Percentiles rank a stretch among this genome's conserved stretches.
These are phyloP conservation scores for Didymodactylos carnosus DNA, from an alignment of 2,888 invertebrate genomes.

Conservation along the genomic window DNA sequence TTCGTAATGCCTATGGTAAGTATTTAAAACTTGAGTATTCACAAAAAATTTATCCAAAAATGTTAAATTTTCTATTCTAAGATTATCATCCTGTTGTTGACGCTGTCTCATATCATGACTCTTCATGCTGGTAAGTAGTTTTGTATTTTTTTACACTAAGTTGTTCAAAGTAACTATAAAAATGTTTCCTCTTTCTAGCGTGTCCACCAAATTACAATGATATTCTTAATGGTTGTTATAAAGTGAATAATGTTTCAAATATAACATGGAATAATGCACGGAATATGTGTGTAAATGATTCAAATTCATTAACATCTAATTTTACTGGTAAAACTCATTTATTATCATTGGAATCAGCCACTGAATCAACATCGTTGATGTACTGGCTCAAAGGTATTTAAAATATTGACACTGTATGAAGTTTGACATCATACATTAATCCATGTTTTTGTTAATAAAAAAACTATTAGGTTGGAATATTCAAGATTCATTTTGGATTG, in stretches of 20 bases:
- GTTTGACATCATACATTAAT: neutral
- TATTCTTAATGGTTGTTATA: constrained; percentile 11
- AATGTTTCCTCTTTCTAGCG: no score
- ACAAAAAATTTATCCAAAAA: no score
- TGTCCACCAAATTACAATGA: constrained; percentile 3
- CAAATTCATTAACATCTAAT: neutral
- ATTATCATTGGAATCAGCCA: constrained; percentile 1
- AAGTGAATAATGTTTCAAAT: neutral
- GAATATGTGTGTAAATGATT: neutral
- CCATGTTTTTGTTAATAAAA: neutral
- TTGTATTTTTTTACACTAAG: no score
- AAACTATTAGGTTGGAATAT: neutral
- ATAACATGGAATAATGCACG: neutral
- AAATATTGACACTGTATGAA: neutral
- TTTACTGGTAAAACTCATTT: neutral
- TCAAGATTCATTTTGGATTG: neutral
- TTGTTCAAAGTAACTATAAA: no score
- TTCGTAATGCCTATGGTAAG: no score
- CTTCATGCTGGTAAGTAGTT: no score
- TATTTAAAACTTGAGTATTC: no score
- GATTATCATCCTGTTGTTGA: no score
- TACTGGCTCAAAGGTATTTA: constrained; percentile 8
- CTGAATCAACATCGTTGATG: constrained; percentile 1
- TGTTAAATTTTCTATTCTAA: no score
- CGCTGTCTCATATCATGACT: no score